Evolutionary conservation across 2,888 invertebrate species (phyloP).

Genomic region (Tholera decimalis): DNA sequence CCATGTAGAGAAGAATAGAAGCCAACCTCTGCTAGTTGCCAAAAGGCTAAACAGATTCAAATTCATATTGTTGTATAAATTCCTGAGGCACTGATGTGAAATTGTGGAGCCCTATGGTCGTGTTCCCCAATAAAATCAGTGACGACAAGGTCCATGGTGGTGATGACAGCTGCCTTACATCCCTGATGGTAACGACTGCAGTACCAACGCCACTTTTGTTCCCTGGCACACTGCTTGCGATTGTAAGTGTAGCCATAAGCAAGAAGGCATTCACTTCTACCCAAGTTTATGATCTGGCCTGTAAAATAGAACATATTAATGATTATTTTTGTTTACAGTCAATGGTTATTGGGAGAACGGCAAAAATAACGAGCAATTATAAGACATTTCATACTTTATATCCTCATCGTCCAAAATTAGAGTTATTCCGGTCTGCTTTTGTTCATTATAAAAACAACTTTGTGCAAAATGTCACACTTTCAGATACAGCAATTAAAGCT

Average conservation of each 20-base stretch:
- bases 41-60: not conserved
- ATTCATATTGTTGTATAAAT: not conserved
- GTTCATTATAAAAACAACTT: not conserved
- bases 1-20: not conserved
- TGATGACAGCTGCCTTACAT: conserved; percentile 73
- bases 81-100: not conserved
- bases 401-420: too few species aligned
- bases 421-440: not conserved
- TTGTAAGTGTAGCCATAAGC: conserved; percentile 51
- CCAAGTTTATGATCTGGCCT: conserved; percentile 37
- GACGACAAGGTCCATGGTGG: conserved; percentile 64
- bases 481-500: not conserved
- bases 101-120: conserved; percentile 21
- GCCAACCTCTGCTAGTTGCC: not conserved
- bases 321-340: not conserved
- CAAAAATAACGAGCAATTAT: too few species aligned
- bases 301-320: conserved; percentile 16
- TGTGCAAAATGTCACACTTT: not conserved
- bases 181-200: conserved; percentile 63
- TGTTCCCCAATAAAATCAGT: conserved; percentile 31
- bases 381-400: too few species aligned
- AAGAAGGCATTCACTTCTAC: conserved; percentile 25
- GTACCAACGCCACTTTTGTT: conserved; percentile 59
- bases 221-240: conserved; percentile 27
- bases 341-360: too few species aligned